Evolutionary conservation across 2,888 invertebrate species (phyloP), one percentile per base, ranked within the genome.

Genomic region (Trichogramma evanescens): DNA sequence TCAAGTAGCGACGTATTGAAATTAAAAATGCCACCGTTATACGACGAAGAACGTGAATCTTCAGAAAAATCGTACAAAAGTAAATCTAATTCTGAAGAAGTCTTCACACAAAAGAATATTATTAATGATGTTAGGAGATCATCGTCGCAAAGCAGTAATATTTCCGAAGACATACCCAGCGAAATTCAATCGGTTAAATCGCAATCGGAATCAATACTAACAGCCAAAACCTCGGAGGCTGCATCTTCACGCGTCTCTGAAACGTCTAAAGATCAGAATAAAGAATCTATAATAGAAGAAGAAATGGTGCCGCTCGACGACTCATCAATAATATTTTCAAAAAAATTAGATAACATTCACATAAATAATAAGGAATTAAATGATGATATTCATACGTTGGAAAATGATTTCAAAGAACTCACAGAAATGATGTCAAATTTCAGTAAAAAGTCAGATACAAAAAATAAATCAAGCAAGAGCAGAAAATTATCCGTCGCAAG

Each of bases 371-470:
- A 75, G 56, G 74, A 74, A 50, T 66, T 77, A 26, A 73, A 71
- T 53, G 71, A 77, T 39, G 73, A 77, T 50, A 76, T 77, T 52
- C 74, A 69, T 54, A 74, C 71, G 6, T 60, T 78, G 2, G 76
- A 76, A 56, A 74, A 74, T 45, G 77, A 77, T 50, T 59, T 77
- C 4, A 73, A 71, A 59, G 70, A 69, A n/a, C 68, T 78, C 8
- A 73, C 75, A 4, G 74, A 76, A 54, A 73, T 77, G 69, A 75
- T 78, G 74, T 72, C 70, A 3, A 72, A 71, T 9, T 72, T 74
- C 45, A 72, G 71, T 59, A 74, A 72, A 66, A 72, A 71, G 58
- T 70, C 75, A 1, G 69, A 69, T 7, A 69, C 70, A 8, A 73
- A 72, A 50, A 61, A 45, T 53, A 70, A 66, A 54, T 56, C 65